Percentiles rank a stretch among this genome's conserved stretches.
Conservation (phyloP, 2,797 vertebrate genomes). For the Hozukius guyotensis region DNA sequence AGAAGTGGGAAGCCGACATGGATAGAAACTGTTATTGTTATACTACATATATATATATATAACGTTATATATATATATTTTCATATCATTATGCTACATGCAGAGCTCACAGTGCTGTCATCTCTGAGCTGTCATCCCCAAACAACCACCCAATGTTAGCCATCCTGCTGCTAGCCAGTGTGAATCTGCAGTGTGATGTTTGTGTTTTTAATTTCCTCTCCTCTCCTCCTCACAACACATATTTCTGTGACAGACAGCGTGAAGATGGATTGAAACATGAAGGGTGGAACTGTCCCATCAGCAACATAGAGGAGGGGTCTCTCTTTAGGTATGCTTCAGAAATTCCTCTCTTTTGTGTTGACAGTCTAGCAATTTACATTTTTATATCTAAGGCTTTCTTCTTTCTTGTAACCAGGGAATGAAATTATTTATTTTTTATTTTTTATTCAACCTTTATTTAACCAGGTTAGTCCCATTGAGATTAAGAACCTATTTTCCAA, state of each 20-base stretch:
- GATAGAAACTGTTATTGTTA: neutral
- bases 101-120: slow-evolving; percentile 2
- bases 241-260: slow-evolving; percentile 50
- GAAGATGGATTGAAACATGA: slow-evolving; percentile 70
- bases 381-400: neutral
- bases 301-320: slow-evolving; percentile 56
- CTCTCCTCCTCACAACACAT: neutral
- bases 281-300: slow-evolving; percentile 51
- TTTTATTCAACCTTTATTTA: no score
- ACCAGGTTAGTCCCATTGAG: no score
- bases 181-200: slow-evolving; percentile 30
- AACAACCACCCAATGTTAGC: slow-evolving; percentile 31
- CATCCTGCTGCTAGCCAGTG: slow-evolving; percentile 20
- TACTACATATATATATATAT: neutral
- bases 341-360: neutral
- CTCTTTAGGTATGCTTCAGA: slow-evolving; percentile 49
- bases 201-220: slow-evolving; percentile 29
- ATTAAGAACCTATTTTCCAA: no score
- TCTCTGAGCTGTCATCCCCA: slow-evolving; percentile 43
- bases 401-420: neutral
- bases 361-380: slow-evolving; percentile 1
- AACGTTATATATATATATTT: neutral
- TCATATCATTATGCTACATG: no score
- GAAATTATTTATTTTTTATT: no score
- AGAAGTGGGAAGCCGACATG: accelerated